Evolutionary conservation across 1,140 invertebrate species (phyloP).

Genomic region (Anoplophora glabripennis): DNA sequence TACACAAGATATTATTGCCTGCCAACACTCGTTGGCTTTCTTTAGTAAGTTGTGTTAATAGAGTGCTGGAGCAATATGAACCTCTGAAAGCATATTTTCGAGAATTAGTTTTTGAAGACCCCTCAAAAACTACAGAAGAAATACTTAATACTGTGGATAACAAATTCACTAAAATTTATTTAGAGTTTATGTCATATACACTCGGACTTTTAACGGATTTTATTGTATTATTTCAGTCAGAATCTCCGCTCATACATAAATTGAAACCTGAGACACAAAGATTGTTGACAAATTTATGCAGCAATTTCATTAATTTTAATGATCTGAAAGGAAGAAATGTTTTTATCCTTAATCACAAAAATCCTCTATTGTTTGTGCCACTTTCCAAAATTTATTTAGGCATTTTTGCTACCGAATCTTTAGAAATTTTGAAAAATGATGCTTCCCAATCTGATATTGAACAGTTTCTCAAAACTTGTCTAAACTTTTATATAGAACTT

Average conservation of each 20-base stretch:
- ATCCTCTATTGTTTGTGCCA: constrained; percentile 13
- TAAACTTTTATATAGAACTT: constrained; percentile 7
- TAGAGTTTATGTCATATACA: constrained; percentile 43
- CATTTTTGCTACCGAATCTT: constrained; percentile 1
- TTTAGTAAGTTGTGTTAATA: constrained; percentile 42
- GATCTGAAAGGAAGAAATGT: constrained; percentile 10
- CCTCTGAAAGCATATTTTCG: constrained; percentile 42
- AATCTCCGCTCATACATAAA: constrained; percentile 36
- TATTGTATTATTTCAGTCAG: constrained; percentile 43
- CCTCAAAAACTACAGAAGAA: constrained; percentile 41
- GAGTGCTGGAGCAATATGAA: constrained; percentile 43
- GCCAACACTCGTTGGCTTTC: constrained; percentile 46
- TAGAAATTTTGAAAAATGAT: neutral
- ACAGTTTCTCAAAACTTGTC: neutral
- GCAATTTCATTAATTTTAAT: constrained; percentile 16
- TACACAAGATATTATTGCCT: constrained; percentile 44
- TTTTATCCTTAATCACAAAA: constrained; percentile 15
- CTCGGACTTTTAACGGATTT: constrained; percentile 38
- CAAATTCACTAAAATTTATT: constrained; percentile 33
- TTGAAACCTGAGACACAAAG: constrained; percentile 32
- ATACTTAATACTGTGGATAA: constrained; percentile 44
- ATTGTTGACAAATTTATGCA: constrained; percentile 14
- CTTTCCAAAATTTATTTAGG: constrained; percentile 18
- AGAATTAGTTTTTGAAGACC: constrained; percentile 39
- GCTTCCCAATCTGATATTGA: constrained; percentile 1